phyloP scores from a whole-genome alignment of 2,113 vertebrate species.

The Rhabdornis inornatus region DNA sequence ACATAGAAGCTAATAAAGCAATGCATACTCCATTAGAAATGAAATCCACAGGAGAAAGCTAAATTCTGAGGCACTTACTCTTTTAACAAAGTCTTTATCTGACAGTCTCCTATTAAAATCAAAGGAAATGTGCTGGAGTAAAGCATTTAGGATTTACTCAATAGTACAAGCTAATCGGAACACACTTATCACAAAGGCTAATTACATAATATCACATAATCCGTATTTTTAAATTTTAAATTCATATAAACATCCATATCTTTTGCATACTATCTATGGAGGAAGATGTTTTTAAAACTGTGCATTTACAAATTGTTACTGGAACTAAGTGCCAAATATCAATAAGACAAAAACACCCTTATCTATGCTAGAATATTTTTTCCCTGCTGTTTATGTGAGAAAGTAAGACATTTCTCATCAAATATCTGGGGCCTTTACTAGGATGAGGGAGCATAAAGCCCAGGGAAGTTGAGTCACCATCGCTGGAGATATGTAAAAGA shows the following conservation, averaged over 20 bases:
- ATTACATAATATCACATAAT: neutral
- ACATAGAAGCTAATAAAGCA: neutral
- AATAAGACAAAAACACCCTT: neutral
- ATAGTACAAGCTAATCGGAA: neutral
- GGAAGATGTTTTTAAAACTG: neutral
- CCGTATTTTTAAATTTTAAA: neutral
- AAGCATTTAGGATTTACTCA: slow-evolving; percentile 20
- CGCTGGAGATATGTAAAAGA: neutral
- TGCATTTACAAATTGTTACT: neutral
- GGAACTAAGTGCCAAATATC: neutral
- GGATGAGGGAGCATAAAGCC: neutral
- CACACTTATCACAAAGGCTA: neutral
- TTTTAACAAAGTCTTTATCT: slow-evolving; percentile 35
- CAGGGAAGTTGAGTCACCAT: neutral
- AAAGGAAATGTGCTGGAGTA: neutral
- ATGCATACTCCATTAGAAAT: neutral
- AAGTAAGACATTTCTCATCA: neutral
- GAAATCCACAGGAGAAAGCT: slow-evolving; percentile 11
- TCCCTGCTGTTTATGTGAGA: neutral
- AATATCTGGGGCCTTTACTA: neutral
- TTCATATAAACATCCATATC: neutral
- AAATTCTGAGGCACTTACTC: slow-evolving; percentile 11
- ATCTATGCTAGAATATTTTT: neutral
- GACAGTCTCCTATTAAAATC: neutral
- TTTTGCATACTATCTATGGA: neutral